Conservation (phyloP, 2,888 invertebrate genomes). For the Drosophila barbarae region DNA sequence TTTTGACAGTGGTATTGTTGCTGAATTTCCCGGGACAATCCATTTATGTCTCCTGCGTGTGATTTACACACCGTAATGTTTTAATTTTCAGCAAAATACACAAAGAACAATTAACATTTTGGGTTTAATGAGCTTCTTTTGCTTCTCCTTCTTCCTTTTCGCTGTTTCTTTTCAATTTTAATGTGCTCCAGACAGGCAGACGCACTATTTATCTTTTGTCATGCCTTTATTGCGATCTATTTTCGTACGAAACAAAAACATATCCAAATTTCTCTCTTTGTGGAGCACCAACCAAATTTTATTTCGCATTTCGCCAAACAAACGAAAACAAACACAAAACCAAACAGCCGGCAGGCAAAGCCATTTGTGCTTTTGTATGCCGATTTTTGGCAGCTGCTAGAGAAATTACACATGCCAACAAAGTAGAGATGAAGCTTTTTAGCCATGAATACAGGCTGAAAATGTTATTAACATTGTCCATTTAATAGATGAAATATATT, state of each 20-base stretch:
- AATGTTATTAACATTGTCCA: too few relatives aligned
- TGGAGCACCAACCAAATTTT: conserved; percentile 16
- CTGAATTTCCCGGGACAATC: not conserved
- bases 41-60: conserved; percentile 6
- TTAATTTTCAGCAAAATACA: conserved; percentile 16
- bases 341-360: conserved; percentile 46
- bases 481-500: too few relatives aligned
- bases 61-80: conserved; percentile 14
- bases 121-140: conserved; percentile 23
- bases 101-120: conserved; percentile 34
- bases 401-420: conserved; percentile 20
- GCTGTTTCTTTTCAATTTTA: conserved; percentile 18
- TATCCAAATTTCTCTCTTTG: conserved; percentile 36
- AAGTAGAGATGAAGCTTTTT: not conserved
- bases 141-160: not conserved
- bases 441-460: too few relatives aligned
- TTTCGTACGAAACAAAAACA: conserved; percentile 39
- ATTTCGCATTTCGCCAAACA: conserved; percentile 45
- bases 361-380: conserved; percentile 33
- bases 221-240: conserved; percentile 43
- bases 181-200: conserved; percentile 29
- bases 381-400: conserved; percentile 58
- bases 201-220: conserved; percentile 35
- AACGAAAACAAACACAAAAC: conserved; percentile 61
- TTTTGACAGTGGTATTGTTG: not conserved